Evolutionary conservation across 2,113 vertebrate genomes (phyloP), one percentile per base, ranked within the genome.

Genomic region (Mugil cephalus): DNA sequence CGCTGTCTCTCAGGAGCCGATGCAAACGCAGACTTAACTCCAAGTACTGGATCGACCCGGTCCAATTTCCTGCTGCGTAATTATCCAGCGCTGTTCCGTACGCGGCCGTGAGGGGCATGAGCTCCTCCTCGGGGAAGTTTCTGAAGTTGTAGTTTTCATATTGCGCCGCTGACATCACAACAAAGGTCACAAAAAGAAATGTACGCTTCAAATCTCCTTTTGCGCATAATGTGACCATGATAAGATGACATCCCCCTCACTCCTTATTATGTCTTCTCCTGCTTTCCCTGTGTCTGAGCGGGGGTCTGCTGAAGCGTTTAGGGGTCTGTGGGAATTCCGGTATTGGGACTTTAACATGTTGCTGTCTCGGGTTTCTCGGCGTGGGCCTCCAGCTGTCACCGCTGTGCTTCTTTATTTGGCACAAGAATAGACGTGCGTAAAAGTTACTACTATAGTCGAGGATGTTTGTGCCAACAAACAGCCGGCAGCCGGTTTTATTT

Each of bases 81-180:
- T 85, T 90, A 52, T 93, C 93, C 90, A 96, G 83, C 24, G 95
- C 95, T 53, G 87, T 66, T 13, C 88, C 83, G 76, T 96, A 96
- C 7, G 92, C 93, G 19, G 86, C 2, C 30, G 93, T 88, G 70
- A 97, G 91, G 0, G 95, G 94, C 87, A 93, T 80, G 63, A 96
- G 90, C 64, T 96, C 94, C 46, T 90, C 91, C 19, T 82, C 74
- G 4, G 95, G 95, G 79, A 96, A 94, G 0, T 89, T 90, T 18
- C 86, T 92, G 73, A 95, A 95, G 53, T 87, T 95, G 85, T 96
- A 96, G 87, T 93, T 91, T 80, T 96, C 95, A 83, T 95, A 95
- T 81, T 96, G 95, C 24, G 92, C 93, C 0, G 38, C 56, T 13
- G 66, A 65, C 12, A 13, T 15, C 1, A n/a, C 40, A 59, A 34